Evolutionary conservation across 2,888 invertebrate genomes (phyloP).

Genomic region (Meteorus cinctellus): DNA sequence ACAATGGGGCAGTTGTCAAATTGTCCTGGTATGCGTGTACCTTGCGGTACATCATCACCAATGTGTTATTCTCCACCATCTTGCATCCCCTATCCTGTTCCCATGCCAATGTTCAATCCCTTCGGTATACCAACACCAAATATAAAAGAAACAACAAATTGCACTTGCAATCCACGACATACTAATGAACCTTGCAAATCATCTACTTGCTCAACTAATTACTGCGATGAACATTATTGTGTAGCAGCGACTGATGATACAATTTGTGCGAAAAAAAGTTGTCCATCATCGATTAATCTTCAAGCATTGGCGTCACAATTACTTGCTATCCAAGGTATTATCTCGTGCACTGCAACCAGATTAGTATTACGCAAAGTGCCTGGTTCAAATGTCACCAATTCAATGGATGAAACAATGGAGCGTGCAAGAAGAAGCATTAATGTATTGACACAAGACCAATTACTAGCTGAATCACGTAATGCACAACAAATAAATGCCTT

Average conservation of each 20-base stretch:
- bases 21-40: slow-evolving; percentile 47
- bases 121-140: slow-evolving; percentile 30
- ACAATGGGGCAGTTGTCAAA: slow-evolving; percentile 26
- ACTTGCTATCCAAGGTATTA: slow-evolving; percentile 64
- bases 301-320: slow-evolving; percentile 68
- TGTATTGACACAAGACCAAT: slow-evolving; percentile 61
- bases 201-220: slow-evolving; percentile 33
- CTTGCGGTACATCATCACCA: slow-evolving; percentile 45
- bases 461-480: slow-evolving; percentile 62
- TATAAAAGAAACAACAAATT: slow-evolving; percentile 33
- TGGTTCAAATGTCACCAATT: slow-evolving; percentile 62
- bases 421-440: slow-evolving; percentile 59
- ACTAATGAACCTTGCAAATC: background rate
- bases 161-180: slow-evolving; percentile 46
- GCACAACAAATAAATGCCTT: slow-evolving; percentile 65
- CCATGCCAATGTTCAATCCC: slow-evolving; percentile 56
- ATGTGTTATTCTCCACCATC: slow-evolving; percentile 52
- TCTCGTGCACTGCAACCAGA: slow-evolving; percentile 65
- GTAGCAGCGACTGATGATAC: slow-evolving; percentile 53
- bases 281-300: slow-evolving; percentile 64
- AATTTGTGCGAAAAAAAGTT: slow-evolving; percentile 62
- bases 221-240: slow-evolving; percentile 56
- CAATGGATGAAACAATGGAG: slow-evolving; percentile 64
- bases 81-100: slow-evolving; percentile 60
- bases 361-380: slow-evolving; percentile 64